Conservation (phyloP, 1,140 invertebrate species). For the Rhynchophorus ferrugineus region DNA sequence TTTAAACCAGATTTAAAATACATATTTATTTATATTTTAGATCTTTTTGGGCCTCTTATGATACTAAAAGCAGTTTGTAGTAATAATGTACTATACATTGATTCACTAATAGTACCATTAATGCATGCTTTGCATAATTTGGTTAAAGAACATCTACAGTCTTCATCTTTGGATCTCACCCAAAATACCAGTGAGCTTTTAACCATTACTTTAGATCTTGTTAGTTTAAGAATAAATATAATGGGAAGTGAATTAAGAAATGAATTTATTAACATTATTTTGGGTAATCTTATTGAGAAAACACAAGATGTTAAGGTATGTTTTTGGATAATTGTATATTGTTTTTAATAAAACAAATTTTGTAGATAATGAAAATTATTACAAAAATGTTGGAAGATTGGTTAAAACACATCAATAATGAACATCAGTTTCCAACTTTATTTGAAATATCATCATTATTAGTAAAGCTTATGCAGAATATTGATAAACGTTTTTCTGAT, state of each 20-base stretch:
- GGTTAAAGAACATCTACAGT: conserved; percentile 79
- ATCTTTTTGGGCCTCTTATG: conserved; percentile 87
- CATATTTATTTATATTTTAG: conserved; percentile 6
- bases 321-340: conserved; percentile 66
- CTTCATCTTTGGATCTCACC: conserved; percentile 35
- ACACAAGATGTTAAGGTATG: conserved; percentile 87
- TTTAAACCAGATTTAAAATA: not conserved
- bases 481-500: conserved; percentile 88
- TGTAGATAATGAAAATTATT: conserved; percentile 16
- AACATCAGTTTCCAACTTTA: conserved; percentile 77
- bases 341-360: not conserved
- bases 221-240: conserved; percentile 88
- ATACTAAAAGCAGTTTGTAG: conserved; percentile 90
- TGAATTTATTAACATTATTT: conserved; percentile 84
- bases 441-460: conserved; percentile 89
- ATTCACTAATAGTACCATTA: conserved; percentile 82
- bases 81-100: conserved; percentile 86
- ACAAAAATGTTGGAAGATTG: conserved; percentile 71
- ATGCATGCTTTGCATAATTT: conserved; percentile 88
- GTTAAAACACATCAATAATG: conserved; percentile 72
- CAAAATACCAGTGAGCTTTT: conserved; percentile 59
- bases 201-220: conserved; percentile 82
- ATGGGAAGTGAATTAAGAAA: conserved; percentile 95
- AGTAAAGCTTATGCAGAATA: conserved; percentile 90
- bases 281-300: conserved; percentile 90